These are phyloP conservation scores for Calvadosia cruxmelitensis DNA, from an alignment of 30 jellyfish, hydroid and myxozoan genomes.

Conservation along the genomic window DNA sequence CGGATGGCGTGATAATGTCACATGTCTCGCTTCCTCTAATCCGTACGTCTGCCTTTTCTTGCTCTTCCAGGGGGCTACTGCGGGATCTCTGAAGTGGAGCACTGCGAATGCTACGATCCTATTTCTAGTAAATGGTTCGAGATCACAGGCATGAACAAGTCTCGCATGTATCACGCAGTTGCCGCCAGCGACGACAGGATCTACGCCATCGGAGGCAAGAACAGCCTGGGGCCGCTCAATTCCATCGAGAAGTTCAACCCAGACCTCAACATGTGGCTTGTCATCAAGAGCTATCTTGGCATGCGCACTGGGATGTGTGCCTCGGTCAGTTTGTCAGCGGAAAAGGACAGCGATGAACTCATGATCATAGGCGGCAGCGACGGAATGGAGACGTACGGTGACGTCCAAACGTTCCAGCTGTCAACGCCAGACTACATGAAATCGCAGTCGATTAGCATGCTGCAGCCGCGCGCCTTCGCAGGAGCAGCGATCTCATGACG, in stretches of 20 bases:
- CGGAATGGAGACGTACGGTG: conserved; percentile 24
- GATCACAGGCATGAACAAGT: conserved; percentile 63
- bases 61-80: conserved; percentile 68
- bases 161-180: conserved; percentile 80
- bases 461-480: conserved; percentile 31
- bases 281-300: conserved; percentile 28
- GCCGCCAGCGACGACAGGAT: conserved; percentile 41
- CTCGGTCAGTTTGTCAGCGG: conserved; percentile 25
- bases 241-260: conserved; percentile 74
- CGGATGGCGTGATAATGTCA: background rate
- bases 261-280: conserved; percentile 76
- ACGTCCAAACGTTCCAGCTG: conserved; percentile 20
- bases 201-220: conserved; percentile 82
- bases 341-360: conserved; percentile 23
- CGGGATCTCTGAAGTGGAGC: conserved; percentile 70
- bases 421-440: conserved; percentile 54
- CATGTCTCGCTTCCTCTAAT: background rate
- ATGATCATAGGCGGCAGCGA: conserved; percentile 57
- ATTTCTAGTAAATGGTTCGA: conserved; percentile 40
- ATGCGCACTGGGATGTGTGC: conserved; percentile 45
- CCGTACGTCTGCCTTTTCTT: background rate
- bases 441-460: conserved; percentile 14
- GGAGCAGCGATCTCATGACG: conserved; percentile 16
- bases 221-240: conserved; percentile 46
- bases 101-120: conserved; percentile 70